A percentile compares a stretch with the other conserved stretches of the same genome.
These are phyloP conservation scores for Apis laboriosa DNA, from an alignment of 1,140 invertebrate genomes.

Conservation along the genomic window DNA sequence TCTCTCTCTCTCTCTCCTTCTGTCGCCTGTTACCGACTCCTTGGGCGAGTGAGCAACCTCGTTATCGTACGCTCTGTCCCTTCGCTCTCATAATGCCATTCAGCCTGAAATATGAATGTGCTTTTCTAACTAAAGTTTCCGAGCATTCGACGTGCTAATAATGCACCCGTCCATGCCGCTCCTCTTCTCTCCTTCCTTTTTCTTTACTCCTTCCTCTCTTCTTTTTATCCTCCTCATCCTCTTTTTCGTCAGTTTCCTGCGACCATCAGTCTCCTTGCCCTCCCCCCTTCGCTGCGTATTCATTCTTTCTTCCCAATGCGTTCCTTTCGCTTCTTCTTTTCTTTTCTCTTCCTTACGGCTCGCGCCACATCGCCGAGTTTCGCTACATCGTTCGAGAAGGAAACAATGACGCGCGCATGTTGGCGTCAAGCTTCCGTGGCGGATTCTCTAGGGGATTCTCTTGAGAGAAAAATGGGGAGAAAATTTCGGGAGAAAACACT, in stretches of 20 bases:
- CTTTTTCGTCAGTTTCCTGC: constrained; percentile 16
- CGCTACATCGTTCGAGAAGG: no score
- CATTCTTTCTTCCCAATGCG: constrained; percentile 3
- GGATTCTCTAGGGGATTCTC: no score
- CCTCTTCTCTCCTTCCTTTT: neutral
- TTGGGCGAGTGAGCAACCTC: constrained; percentile 53
- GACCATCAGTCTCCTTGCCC: constrained; percentile 21
- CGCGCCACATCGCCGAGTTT: neutral
- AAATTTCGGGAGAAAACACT: no score
- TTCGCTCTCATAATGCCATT: constrained; percentile 60
- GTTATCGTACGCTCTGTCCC: constrained; percentile 60
- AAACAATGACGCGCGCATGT: no score
- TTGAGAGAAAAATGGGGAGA: no score
- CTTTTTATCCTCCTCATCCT: neutral
- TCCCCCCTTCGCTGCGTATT: constrained; percentile 13
- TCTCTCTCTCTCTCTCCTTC: neutral
- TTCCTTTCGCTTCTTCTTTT: neutral
- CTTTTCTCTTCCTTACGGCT: neutral
- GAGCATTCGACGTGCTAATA: constrained; percentile 66
- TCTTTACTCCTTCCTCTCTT: neutral
- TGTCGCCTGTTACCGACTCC: constrained; percentile 18
- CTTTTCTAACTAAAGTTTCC: constrained; percentile 58
- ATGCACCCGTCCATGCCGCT: constrained; percentile 34
- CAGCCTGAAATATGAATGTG: constrained; percentile 58
- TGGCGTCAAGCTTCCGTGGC: no score